Conservation (phyloP, 2,113 vertebrate species). For the Percina caprodes region DNA sequence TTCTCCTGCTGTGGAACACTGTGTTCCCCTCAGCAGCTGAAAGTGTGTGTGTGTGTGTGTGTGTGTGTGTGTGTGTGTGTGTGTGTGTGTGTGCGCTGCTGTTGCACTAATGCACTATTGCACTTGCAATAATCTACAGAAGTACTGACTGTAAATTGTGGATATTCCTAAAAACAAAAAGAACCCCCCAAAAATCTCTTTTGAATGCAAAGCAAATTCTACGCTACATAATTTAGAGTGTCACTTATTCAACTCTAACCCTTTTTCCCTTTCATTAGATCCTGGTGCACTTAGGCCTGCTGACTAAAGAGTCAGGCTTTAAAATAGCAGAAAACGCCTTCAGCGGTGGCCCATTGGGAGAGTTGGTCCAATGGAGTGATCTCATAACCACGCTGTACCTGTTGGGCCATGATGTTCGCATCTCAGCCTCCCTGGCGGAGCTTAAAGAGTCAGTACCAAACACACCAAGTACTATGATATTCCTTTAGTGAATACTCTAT, state of each 20-base stretch:
- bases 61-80: neutral
- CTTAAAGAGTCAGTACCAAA: slow-evolving; percentile 94
- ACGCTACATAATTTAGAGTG: neutral
- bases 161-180: neutral
- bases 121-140: neutral
- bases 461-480: neutral
- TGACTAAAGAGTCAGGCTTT: slow-evolving; percentile 99
- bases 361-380: slow-evolving; percentile 99
- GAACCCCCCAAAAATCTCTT: too few relatives aligned
- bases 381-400: slow-evolving; percentile 99
- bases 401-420: slow-evolving; percentile 95
- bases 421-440: slow-evolving; percentile 97
- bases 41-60: neutral
- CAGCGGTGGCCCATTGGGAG: slow-evolving; percentile 96
- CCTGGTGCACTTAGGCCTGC: slow-evolving; percentile 95
- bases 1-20: slow-evolving; percentile 33
- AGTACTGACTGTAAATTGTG: neutral
- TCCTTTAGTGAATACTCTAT: neutral
- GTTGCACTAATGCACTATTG: too few relatives aligned
- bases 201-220: neutral
- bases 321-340: slow-evolving; percentile 99
- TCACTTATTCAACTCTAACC: neutral
- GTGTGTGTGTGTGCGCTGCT: neutral
- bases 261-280: slow-evolving; percentile 79
- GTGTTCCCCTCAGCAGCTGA: slow-evolving; percentile 20